Percentiles rank a stretch among this genome's conserved stretches.
These are phyloP conservation scores for Priocnemis perturbator DNA, from an alignment of 2,888 invertebrate species.

Conservation along the genomic window DNA sequence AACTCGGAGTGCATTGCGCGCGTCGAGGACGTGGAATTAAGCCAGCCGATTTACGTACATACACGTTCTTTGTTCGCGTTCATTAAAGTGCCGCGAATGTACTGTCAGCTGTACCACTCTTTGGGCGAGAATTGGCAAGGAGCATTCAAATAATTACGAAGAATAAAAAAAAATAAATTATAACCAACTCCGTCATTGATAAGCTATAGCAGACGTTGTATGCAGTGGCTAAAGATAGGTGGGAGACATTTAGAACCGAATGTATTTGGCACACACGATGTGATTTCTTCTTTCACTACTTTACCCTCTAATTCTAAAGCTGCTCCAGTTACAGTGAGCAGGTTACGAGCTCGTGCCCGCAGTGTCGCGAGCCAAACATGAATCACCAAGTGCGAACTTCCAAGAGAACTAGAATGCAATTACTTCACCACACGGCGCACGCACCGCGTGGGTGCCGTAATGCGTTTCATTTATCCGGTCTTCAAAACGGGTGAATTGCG, in stretches of 20 bases:
- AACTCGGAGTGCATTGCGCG: neutral
- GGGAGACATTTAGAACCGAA: too few relatives aligned
- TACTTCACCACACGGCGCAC: constrained; percentile 12
- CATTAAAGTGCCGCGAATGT: too few relatives aligned
- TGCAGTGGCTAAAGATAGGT: too few relatives aligned
- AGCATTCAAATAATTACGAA: too few relatives aligned
- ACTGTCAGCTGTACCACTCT: constrained; percentile 9
- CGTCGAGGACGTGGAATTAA: neutral
- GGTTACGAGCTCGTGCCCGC: constrained; percentile 29
- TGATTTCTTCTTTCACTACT: too few relatives aligned
- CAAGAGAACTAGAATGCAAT: constrained; percentile 31
- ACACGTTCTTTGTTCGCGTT: too few relatives aligned
- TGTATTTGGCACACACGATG: too few relatives aligned
- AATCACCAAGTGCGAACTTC: constrained; percentile 33
- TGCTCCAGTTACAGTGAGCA: constrained; percentile 49
- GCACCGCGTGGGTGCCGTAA: constrained; percentile 23
- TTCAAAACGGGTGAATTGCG: neutral
- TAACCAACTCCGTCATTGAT: too few relatives aligned
- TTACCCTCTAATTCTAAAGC: constrained; percentile 12
- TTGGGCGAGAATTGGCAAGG: too few relatives aligned
- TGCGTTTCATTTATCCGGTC: constrained; percentile 15
- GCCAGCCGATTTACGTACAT: too few relatives aligned
- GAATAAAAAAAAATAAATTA: too few relatives aligned
- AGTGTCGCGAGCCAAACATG: constrained; percentile 30
- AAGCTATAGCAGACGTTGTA: too few relatives aligned